Conservation (phyloP, 1,140 invertebrate genomes). For the Apis florea region DNA sequence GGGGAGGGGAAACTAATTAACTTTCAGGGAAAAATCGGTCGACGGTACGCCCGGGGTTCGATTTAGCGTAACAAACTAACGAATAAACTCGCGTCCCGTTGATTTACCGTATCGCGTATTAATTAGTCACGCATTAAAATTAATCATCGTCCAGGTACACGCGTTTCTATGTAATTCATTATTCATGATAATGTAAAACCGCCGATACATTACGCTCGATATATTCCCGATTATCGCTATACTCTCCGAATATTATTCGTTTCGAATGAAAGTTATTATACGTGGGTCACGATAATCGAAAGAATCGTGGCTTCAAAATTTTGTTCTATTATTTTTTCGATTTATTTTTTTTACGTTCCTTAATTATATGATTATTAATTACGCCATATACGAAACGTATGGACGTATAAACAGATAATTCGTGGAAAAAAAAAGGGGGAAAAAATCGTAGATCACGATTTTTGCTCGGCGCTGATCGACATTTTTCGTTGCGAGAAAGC, state of each 20-base stretch:
- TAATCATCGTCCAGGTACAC: not conserved
- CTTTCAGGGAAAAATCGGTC: too few species aligned
- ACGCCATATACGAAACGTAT: too few species aligned
- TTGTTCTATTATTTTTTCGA: too few species aligned
- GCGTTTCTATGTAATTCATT: constrained; percentile 10
- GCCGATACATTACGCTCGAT: constrained; percentile 2
- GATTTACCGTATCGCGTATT: not conserved
- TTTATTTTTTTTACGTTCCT: too few species aligned
- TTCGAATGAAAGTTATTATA: not conserved
- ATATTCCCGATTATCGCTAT: constrained; percentile 6
- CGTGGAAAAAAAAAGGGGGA: too few species aligned
- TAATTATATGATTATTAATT: too few species aligned
- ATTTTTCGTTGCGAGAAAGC: not conserved
- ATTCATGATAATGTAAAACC: constrained; percentile 9
- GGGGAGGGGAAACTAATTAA: too few species aligned
- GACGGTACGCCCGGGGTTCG: not conserved
- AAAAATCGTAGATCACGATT: too few species aligned
- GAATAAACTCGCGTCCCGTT: not conserved
- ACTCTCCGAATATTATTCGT: not conserved
- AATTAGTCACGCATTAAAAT: constrained; percentile 25
- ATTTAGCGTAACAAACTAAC: not conserved
- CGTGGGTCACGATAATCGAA: too few species aligned
- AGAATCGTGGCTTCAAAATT: too few species aligned
- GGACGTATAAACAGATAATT: too few species aligned
- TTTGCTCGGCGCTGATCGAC: not conserved